phyloP scores from a whole-genome alignment of 2,797 vertebrate species.

The Synaphobranchus kaupii region DNA sequence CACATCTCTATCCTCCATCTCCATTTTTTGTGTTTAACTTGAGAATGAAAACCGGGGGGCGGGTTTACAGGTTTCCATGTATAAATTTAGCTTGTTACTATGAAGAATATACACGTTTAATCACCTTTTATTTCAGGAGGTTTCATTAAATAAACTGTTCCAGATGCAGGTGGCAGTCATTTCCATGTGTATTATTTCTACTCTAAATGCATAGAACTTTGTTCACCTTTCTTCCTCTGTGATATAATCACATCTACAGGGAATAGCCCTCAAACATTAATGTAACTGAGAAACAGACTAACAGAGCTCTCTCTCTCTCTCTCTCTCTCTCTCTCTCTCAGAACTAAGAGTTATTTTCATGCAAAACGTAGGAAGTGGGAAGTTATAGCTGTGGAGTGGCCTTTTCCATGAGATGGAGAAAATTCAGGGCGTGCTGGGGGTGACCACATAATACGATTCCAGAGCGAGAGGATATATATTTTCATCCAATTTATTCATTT shows the following conservation, averaged over 20 bases:
- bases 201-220: not conserved
- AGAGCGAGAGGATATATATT: not conserved
- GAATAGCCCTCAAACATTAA: not conserved
- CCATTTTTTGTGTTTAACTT: not conserved
- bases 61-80: not conserved
- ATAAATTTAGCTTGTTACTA: not conserved
- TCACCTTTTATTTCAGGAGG: not conserved
- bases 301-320: not conserved
- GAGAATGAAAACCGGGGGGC: not conserved
- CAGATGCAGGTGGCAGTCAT: constrained; percentile 13
- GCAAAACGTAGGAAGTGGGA: not conserved
- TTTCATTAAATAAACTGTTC: not conserved
- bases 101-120: not conserved
- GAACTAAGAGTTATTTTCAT: not conserved
- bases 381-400: not conserved
- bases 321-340: not conserved
- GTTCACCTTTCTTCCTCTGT: constrained; percentile 10
- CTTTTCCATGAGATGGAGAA: not conserved
- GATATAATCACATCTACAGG: constrained; percentile 3
- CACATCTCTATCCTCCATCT: not conserved
- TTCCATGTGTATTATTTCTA: constrained; percentile 11
- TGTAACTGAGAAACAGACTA: not conserved
- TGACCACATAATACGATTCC: not conserved
- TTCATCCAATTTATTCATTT: constrained; percentile 22
- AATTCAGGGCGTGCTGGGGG: not conserved